These are phyloP conservation scores for Eustalomyia histrio DNA, from an alignment of 2,888 invertebrate species.

Conservation along the genomic window DNA sequence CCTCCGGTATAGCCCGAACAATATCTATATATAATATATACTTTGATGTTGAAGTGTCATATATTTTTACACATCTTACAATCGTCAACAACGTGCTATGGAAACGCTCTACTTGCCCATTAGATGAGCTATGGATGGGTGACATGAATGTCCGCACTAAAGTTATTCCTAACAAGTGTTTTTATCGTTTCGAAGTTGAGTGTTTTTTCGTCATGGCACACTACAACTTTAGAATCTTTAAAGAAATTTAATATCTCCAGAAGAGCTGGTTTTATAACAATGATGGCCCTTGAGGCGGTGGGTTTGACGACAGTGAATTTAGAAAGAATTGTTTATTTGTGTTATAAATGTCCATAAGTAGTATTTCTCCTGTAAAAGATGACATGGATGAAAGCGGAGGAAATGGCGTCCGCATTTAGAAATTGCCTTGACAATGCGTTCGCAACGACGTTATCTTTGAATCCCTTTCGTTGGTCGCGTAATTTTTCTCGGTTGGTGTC, in stretches of 20 bases:
- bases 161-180: slow-evolving; percentile 26
- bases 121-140: slow-evolving; percentile 46
- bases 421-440: no score
- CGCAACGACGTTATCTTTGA: no score
- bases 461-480: no score
- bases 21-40: neutral
- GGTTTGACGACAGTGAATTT: no score
- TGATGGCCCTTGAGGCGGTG: no score
- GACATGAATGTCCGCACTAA: slow-evolving; percentile 28
- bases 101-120: slow-evolving; percentile 13
- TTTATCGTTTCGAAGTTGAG: slow-evolving; percentile 45
- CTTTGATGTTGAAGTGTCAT: neutral
- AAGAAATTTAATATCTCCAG: slow-evolving; percentile 8
- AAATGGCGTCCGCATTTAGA: no score
- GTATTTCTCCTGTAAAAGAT: no score
- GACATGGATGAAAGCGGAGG: no score
- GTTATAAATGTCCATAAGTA: slow-evolving; percentile 31
- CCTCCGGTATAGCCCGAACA: neutral
- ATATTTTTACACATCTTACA: neutral
- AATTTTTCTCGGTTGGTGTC: no score
- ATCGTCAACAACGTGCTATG: slow-evolving; percentile 22
- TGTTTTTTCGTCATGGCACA: slow-evolving; percentile 49
- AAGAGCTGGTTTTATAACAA: slow-evolving; percentile 19
- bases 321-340: slow-evolving; percentile 33
- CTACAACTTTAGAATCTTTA: neutral